These are phyloP conservation scores for Sesia apiformis DNA, from an alignment of 2,888 invertebrate genomes.

Conservation along the genomic window DNA sequence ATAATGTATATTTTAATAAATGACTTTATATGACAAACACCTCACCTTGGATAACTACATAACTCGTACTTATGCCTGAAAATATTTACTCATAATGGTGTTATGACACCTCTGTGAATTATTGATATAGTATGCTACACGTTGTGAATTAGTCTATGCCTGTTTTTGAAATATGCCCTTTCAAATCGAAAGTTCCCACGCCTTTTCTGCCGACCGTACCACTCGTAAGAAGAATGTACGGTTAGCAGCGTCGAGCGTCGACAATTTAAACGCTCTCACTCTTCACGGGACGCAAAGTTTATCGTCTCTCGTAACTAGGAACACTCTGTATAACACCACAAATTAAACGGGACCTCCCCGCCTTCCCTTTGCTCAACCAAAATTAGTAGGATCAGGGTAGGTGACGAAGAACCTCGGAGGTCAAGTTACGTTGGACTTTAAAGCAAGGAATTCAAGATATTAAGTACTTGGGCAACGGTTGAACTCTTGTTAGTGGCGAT, in stretches of 20 bases:
- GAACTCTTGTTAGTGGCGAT: constrained; percentile 57
- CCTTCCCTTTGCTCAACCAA: constrained; percentile 14
- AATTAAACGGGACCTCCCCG: constrained; percentile 26
- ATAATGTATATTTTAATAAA: too few species aligned
- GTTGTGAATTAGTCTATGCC: too few species aligned
- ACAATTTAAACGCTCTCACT: constrained; percentile 67
- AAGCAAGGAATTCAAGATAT: constrained; percentile 60
- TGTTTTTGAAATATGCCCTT: too few species aligned
- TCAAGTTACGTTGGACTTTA: constrained; percentile 31
- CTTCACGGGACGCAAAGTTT: constrained; percentile 64
- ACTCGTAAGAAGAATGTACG: constrained; percentile 55
- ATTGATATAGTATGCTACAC: too few species aligned
- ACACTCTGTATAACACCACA: constrained; percentile 37
- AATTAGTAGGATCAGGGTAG: constrained; percentile 10
- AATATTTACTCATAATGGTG: too few species aligned
- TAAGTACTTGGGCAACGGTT: constrained; percentile 52
- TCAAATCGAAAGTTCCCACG: too few species aligned
- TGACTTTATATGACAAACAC: too few species aligned
- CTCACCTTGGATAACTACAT: too few species aligned
- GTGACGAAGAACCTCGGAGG: constrained; percentile 11
- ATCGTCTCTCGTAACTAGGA: constrained; percentile 64
- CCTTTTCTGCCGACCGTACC: constrained; percentile 30
- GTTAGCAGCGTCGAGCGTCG: constrained; percentile 56
- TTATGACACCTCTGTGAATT: too few species aligned
- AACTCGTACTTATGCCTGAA: too few species aligned